Evolutionary conservation across 2,113 vertebrate genomes (phyloP), one percentile per base, ranked within the genome.

Genomic region (Ciconia boyciana): DNA sequence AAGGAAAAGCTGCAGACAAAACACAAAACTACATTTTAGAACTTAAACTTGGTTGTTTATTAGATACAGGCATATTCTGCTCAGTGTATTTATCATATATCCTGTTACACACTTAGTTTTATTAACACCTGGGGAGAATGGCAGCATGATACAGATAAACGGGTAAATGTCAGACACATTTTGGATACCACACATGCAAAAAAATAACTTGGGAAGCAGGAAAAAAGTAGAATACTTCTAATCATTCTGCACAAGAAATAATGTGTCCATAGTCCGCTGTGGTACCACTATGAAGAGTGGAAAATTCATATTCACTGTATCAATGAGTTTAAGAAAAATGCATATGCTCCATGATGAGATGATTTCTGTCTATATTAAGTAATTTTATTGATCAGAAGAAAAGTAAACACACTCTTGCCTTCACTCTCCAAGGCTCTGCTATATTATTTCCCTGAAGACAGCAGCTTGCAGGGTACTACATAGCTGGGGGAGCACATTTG

Each of bases 81-180:
- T 74, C 4, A 0, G 2, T 55, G 7, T 13, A 43, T 62, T 89
- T 81, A 81, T n/a, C 74, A 57, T 87, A 11, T 32, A 51, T 16
- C 20, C 39, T 36, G 16, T n/a, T 43, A 46, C 0, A 32, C 1
- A 41, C 43, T 66, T 57, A 16, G 57, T 51, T 83, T 75, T 39
- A 79, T 10, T 25, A 90, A 72, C 28, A 24, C 4, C 9, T 12
- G 4, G 51, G 41, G 79, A 90, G 24, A 93, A 69, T 0, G 1
- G 26, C 9, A 17, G 65, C 5, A 1, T 13, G n/a, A 64, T 65
- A 24, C 15, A 10, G n/a, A 90, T 29, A 26, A 95, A 85, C 13
- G 16, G 13, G 34, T 48, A 28, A 68, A 39, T 0, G 0, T 10
- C 32, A 10, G 75, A 60, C 55, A 78, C 7, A 3, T n/a, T 85